These are phyloP conservation scores for Galeopterus variegatus DNA, from an alignment of 2,113 vertebrate species.

Conservation along the genomic window DNA sequence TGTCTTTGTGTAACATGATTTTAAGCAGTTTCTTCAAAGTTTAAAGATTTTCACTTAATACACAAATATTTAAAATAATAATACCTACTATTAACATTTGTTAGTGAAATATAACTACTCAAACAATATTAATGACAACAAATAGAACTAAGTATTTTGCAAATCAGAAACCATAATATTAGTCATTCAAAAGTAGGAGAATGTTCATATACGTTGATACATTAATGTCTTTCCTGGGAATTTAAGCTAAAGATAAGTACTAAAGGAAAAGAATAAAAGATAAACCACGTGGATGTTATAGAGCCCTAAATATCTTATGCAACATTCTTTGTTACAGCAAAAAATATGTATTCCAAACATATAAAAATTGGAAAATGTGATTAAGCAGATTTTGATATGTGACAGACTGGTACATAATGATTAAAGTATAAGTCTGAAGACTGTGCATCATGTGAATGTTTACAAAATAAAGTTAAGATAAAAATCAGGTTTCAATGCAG, in stretches of 20 bases:
- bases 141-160: neutral
- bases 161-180: neutral
- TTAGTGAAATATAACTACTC: neutral
- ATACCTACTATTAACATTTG: neutral
- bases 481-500: neutral
- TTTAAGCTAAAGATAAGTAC: neutral
- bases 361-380: neutral
- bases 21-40: neutral
- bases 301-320: neutral
- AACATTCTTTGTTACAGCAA: neutral
- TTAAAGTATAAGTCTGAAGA: constrained; percentile 35
- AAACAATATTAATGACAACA: neutral
- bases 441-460: neutral
- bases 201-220: neutral
- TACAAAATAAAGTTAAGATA: constrained; percentile 48
- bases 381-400: neutral
- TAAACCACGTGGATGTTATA: neutral
- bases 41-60: neutral
- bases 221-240: neutral
- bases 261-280: neutral
- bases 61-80: neutral
- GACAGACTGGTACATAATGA: neutral
- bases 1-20: neutral
- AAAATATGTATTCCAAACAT: neutral
- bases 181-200: neutral